Conservation (phyloP, 2,797 vertebrate species). For the Muscicapa striata region DNA sequence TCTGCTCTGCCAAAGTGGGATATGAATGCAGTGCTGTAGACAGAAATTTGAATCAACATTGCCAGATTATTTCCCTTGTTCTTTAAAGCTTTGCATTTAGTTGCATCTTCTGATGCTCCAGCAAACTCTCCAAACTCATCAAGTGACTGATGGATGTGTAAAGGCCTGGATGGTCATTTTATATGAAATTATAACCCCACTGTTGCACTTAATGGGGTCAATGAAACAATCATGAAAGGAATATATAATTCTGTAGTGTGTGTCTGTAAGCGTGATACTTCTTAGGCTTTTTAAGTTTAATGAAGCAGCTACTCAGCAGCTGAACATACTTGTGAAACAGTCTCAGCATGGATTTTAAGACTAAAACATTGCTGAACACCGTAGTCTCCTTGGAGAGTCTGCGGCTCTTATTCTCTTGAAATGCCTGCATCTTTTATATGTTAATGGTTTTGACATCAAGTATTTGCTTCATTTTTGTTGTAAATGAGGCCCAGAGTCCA, state of each 20-base stretch:
- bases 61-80: not conserved
- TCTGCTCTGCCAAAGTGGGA: not conserved
- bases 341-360: constrained; percentile 72
- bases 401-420: constrained; percentile 52
- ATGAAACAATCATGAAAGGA: constrained; percentile 69
- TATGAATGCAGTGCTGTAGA: not conserved
- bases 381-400: constrained; percentile 58
- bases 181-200: constrained; percentile 47
- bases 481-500: constrained; percentile 42
- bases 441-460: constrained; percentile 70
- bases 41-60: not conserved
- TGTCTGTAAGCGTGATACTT: constrained; percentile 55
- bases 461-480: constrained; percentile 65
- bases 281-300: constrained; percentile 71
- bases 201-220: constrained; percentile 68
- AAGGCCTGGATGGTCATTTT: constrained; percentile 61
- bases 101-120: constrained; percentile 11
- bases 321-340: constrained; percentile 54
- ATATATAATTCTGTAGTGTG: constrained; percentile 48
- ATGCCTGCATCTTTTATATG: constrained; percentile 61
- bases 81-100: constrained; percentile 15
- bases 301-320: constrained; percentile 68
- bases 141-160: constrained; percentile 47
- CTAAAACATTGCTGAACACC: constrained; percentile 43
- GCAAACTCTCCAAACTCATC: constrained; percentile 24